Conservation (phyloP, 2,797 vertebrate species). For the Sciaenops ocellatus region DNA sequence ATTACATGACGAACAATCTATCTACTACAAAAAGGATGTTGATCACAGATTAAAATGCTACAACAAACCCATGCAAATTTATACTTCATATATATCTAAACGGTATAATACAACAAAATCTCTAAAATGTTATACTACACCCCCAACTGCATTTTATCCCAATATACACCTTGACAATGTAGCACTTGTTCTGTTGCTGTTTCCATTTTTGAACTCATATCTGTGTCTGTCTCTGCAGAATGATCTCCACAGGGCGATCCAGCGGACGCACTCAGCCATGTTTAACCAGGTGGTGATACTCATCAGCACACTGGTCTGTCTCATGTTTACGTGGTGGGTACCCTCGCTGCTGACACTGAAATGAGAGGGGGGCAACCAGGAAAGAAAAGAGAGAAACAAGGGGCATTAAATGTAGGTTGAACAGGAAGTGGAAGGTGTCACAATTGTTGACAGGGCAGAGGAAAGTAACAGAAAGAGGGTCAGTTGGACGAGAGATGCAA, state of each 20-base stretch:
- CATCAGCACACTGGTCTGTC: constrained; percentile 90
- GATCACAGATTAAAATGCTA: no score
- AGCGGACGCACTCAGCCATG: constrained; percentile 91
- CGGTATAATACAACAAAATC: no score
- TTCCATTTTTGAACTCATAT: constrained; percentile 9
- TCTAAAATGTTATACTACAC: background rate
- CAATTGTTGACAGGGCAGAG: background rate
- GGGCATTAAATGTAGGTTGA: constrained; percentile 11
- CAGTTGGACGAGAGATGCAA: constrained; percentile 1
- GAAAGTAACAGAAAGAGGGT: constrained; percentile 3
- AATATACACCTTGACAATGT: constrained; percentile 1
- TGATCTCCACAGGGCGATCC: constrained; percentile 90
- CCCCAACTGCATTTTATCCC: constrained; percentile 1
- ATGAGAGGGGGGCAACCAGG: background rate
- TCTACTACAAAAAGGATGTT: no score
- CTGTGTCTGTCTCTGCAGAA: constrained; percentile 78
- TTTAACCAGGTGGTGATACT: constrained; percentile 93
- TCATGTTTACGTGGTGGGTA: constrained; percentile 92
- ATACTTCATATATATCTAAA: no score
- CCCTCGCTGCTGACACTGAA: constrained; percentile 23
- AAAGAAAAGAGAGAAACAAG: background rate
- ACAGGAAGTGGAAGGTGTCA: background rate
- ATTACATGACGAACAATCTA: no score
- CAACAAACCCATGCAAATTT: no score
- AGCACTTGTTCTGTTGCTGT: background rate